phyloP scores from a whole-genome alignment of 2,888 invertebrate genomes.

The Ophion costatus region DNA sequence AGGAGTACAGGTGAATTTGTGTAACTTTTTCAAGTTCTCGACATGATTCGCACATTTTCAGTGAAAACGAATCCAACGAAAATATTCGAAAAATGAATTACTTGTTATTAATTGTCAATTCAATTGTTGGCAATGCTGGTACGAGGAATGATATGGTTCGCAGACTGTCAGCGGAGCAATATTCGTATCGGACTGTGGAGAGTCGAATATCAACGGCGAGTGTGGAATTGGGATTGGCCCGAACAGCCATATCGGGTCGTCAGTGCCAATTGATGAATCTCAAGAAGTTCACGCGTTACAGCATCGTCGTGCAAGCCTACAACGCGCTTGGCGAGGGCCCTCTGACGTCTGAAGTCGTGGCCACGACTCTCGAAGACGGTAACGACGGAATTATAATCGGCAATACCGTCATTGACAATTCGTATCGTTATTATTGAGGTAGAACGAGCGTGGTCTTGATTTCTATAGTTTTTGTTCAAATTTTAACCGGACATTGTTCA shows the following conservation, averaged over 20 bases:
- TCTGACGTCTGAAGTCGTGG: conserved; percentile 84
- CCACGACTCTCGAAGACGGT: conserved; percentile 85
- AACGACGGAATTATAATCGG: conserved; percentile 21
- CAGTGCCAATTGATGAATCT: conserved; percentile 82
- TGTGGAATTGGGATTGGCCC: conserved; percentile 79
- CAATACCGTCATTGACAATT: not conserved
- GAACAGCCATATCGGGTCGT: conserved; percentile 81
- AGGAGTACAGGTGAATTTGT: conserved; percentile 84
- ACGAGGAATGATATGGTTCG: conserved; percentile 14
- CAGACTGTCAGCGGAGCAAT: conserved; percentile 78
- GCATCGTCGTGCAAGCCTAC: conserved; percentile 84
- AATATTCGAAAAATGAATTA: not conserved
- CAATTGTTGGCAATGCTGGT: not conserved
- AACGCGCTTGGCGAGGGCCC: conserved; percentile 85
- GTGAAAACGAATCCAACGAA: not conserved
- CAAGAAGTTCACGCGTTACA: conserved; percentile 85
- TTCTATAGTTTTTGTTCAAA: too few relatives aligned
- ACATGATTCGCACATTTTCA: not conserved
- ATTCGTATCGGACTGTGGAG: conserved; percentile 81
- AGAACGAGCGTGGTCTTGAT: too few relatives aligned
- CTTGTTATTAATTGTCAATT: not conserved
- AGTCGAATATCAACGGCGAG: conserved; percentile 81
- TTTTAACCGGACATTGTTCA: too few relatives aligned
- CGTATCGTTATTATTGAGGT: conserved; percentile 9
- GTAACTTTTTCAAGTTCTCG: not conserved